A percentile compares a stretch with the other conserved stretches of the same genome.
Evolutionary conservation across 2,113 vertebrate genomes (phyloP).

Genomic region (Rhineura floridana): DNA sequence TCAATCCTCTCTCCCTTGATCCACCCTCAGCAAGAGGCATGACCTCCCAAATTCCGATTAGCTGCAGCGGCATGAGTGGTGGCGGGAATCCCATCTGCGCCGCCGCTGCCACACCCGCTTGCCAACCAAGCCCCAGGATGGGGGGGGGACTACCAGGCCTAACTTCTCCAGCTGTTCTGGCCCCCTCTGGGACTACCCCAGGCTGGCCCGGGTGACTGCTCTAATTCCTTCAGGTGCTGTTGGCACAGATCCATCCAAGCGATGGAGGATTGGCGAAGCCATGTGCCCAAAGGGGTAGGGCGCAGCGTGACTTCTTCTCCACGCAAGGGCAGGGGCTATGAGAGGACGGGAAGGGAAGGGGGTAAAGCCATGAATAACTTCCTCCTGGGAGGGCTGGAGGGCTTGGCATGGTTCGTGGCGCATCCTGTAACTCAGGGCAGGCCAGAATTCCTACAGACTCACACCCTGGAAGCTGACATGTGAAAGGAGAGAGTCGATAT

Average conservation of each 20-base stretch:
- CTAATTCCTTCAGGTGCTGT: constrained; percentile 10
- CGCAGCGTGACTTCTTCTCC: constrained; percentile 4
- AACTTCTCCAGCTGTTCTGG: no score
- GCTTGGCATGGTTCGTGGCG: no score
- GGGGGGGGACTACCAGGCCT: no score
- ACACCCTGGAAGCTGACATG: not conserved
- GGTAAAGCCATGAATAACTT: no score
- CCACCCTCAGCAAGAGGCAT: no score
- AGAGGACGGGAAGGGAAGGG: not conserved
- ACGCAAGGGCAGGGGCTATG: constrained; percentile 6
- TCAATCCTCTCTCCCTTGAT: no score
- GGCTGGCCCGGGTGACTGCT: not conserved
- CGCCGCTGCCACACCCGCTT: no score
- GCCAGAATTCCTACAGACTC: not conserved
- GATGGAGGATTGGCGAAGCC: constrained; percentile 18
- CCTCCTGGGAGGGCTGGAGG: not conserved
- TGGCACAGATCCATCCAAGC: not conserved
- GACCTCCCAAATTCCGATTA: not conserved
- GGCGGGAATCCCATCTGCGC: not conserved
- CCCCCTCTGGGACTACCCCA: no score
- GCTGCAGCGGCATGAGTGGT: not conserved
- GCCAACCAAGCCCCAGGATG: no score
- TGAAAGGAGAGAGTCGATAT: not conserved
- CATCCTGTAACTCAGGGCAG: not conserved
- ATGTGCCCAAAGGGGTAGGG: constrained; percentile 9